These are phyloP conservation scores for Artibeus lituratus DNA, from an alignment of 2,797 vertebrate species.

Conservation along the genomic window DNA sequence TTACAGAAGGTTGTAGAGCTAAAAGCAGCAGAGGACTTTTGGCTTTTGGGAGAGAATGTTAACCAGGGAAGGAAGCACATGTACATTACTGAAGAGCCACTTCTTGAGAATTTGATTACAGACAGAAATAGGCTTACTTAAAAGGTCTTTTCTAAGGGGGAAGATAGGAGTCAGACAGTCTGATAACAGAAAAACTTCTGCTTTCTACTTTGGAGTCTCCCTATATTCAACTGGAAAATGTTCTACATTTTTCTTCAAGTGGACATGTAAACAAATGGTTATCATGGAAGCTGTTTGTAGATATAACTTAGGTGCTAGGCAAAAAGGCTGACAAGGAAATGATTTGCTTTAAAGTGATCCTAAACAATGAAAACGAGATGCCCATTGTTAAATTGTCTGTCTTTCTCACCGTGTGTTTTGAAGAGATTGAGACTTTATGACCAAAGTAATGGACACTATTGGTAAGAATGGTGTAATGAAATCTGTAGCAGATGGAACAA, in stretches of 20 bases:
- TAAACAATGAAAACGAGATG: background rate
- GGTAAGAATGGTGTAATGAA: slow-evolving; percentile 38
- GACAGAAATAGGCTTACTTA: slow-evolving; percentile 57
- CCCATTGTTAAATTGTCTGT: background rate
- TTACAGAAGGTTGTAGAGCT: slow-evolving; percentile 17
- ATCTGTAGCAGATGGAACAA: slow-evolving; percentile 31
- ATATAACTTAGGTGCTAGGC: slow-evolving; percentile 61
- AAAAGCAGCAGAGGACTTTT: slow-evolving; percentile 8
- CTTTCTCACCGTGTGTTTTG: background rate
- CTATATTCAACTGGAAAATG: slow-evolving; percentile 44
- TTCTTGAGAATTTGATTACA: slow-evolving; percentile 59
- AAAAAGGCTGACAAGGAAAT: slow-evolving; percentile 61
- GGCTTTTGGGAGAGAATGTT: background rate
- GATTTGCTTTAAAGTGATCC: slow-evolving; percentile 64
- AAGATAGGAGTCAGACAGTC: slow-evolving; percentile 56
- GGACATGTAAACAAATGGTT: slow-evolving; percentile 61
- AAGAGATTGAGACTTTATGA: background rate
- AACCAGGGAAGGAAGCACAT: slow-evolving; percentile 40
- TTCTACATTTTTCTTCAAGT: slow-evolving; percentile 65
- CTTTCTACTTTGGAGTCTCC: slow-evolving; percentile 25
- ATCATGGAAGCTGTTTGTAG: slow-evolving; percentile 67
- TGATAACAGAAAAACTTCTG: slow-evolving; percentile 58
- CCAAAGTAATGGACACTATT: slow-evolving; percentile 16
- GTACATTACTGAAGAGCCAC: slow-evolving; percentile 27
- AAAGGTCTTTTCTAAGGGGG: slow-evolving; percentile 41